Conservation (phyloP, 2,113 vertebrate species). For the Dromaius novaehollandiae region DNA sequence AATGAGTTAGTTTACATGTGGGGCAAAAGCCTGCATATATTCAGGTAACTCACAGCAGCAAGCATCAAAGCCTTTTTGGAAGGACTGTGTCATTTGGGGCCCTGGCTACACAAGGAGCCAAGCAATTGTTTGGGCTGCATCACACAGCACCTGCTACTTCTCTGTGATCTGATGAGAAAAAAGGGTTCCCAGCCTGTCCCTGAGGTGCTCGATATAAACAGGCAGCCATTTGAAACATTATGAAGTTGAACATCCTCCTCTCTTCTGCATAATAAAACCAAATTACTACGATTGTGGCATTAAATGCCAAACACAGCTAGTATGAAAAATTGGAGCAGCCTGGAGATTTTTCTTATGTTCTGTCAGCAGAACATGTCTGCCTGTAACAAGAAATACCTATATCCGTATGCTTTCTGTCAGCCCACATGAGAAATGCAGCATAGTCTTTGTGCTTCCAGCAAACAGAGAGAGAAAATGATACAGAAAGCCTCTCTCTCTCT, state of each 20-base stretch:
- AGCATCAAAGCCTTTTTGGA: neutral
- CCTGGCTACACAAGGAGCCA: neutral
- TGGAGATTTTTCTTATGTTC: neutral
- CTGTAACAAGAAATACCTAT: neutral
- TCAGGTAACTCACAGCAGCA: neutral
- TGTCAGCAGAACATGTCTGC: neutral
- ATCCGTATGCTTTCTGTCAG: neutral
- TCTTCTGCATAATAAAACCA: neutral
- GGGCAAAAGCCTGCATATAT: neutral
- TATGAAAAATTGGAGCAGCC: neutral
- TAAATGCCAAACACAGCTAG: accelerated
- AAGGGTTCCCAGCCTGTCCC: neutral
- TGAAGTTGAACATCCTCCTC: neutral
- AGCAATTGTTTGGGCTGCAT: neutral
- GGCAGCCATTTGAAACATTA: neutral
- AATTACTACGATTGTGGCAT: neutral
- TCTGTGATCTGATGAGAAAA: neutral
- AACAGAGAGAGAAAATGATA: neutral
- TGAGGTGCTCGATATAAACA: neutral
- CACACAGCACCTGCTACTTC: neutral
- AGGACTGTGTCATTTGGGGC: neutral
- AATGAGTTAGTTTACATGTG: neutral
- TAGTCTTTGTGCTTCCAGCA: neutral
- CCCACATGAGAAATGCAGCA: neutral
- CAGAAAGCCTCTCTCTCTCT: neutral